These are phyloP conservation scores for Gymnoscopelus braueri DNA, from an alignment of 2,797 vertebrate species.

Conservation along the genomic window DNA sequence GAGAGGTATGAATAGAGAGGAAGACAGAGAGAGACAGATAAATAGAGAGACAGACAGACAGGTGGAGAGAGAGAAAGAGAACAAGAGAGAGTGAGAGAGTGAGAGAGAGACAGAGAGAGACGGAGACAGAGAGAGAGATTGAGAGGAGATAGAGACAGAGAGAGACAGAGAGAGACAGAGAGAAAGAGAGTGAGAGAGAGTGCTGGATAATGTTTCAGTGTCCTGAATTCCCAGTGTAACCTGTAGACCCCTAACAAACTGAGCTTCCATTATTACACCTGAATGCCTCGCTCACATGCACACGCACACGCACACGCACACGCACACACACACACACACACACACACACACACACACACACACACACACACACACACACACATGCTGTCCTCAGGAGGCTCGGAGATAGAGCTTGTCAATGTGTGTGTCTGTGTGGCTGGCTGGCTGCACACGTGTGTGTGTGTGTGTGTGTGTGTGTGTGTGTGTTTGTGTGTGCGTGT, in stretches of 20 bases:
- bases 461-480: conserved; percentile 21
- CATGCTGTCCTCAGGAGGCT: neutral
- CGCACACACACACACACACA: neutral
- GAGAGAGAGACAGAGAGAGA: conserved; percentile 8
- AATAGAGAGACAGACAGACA: conserved; percentile 5
- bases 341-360: conserved; percentile 2
- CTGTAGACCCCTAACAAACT: conserved; percentile 50
- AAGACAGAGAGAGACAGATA: neutral
- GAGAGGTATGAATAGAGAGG: conserved; percentile 6
- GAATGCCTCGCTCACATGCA: conserved; percentile 12
- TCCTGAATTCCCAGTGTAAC: conserved; percentile 55
- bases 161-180: conserved; percentile 33
- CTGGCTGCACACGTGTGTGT: conserved; percentile 2
- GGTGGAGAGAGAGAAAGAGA: neutral
- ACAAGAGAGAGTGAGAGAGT: conserved; percentile 5
- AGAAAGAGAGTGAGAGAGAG: conserved; percentile 38
- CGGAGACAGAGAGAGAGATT: neutral
- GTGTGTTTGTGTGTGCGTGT: conserved; percentile 25
- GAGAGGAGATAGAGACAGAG: neutral
- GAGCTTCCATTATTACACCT: conserved; percentile 50
- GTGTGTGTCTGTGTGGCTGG: conserved; percentile 21
- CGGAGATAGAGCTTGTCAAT: neutral
- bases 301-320: neutral
- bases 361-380: neutral
- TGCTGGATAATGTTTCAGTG: conserved; percentile 56